phyloP scores from a whole-genome alignment of 2,888 invertebrate species.

The Hemistola chrysoprasaria region DNA sequence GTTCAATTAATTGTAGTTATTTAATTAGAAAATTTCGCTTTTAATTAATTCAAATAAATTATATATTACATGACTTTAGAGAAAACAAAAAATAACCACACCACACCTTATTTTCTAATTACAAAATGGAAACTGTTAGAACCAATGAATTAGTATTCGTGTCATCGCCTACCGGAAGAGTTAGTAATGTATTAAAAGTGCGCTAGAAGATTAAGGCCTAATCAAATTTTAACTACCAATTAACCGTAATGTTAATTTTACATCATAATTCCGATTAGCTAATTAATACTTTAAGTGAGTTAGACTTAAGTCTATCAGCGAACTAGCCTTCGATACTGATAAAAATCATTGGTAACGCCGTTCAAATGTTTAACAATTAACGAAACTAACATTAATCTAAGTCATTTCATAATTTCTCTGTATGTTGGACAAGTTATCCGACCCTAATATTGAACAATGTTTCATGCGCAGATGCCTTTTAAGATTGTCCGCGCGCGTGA shows the following conservation, averaged over 20 bases:
- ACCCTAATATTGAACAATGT: slow-evolving; percentile 71
- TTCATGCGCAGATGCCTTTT: slow-evolving; percentile 85
- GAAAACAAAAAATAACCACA: slow-evolving; percentile 59
- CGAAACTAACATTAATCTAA: slow-evolving; percentile 20
- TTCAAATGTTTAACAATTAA: not conserved
- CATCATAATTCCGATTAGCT: slow-evolving; percentile 9
- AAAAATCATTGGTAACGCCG: slow-evolving; percentile 12
- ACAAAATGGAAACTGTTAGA: slow-evolving; percentile 63
- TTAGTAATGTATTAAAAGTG: slow-evolving; percentile 20
- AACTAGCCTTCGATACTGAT: not conserved
- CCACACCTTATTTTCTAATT: slow-evolving; percentile 76
- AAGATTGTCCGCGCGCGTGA: slow-evolving; percentile 86
- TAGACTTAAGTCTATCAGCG: slow-evolving; percentile 5
- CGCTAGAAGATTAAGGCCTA: slow-evolving; percentile 13
- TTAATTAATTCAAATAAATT: slow-evolving; percentile 26
- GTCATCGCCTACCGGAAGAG: slow-evolving; percentile 18
- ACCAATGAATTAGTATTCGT: slow-evolving; percentile 39
- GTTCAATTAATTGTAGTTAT: slow-evolving; percentile 1
- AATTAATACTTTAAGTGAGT: too few relatives aligned
- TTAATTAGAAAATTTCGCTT: slow-evolving; percentile 22
- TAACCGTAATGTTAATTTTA: not conserved
- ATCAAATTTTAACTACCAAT: too few relatives aligned
- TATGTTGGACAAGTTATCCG: slow-evolving; percentile 66
- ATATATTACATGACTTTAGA: slow-evolving; percentile 24
- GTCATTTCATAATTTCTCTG: slow-evolving; percentile 57